These are phyloP conservation scores for Nomada lathburiana DNA, from an alignment of 2,888 invertebrate genomes.

Conservation along the genomic window DNA sequence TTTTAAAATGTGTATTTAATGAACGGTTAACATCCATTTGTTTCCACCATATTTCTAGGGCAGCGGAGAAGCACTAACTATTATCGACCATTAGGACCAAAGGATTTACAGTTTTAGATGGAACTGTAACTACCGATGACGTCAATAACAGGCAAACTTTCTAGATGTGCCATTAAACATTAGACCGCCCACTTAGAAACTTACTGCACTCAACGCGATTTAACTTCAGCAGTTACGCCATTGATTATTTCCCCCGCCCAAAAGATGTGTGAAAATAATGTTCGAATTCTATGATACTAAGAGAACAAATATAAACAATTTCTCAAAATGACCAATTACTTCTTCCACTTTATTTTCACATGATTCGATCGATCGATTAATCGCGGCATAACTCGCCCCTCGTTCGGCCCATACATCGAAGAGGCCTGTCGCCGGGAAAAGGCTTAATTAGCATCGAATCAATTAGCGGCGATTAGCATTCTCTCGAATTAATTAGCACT, in stretches of 20 bases:
- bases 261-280: neutral
- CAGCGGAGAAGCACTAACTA: neutral
- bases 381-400: neutral
- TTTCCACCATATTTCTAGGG: neutral
- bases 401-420: neutral
- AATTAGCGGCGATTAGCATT: constrained; percentile 59
- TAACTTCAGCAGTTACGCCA: neutral
- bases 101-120: neutral
- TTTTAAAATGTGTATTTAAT: neutral
- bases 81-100: neutral
- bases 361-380: neutral
- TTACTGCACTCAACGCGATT: neutral
- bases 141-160: constrained; percentile 12
- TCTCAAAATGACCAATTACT: too few species aligned
- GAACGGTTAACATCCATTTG: neutral
- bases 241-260: neutral
- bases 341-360: too few species aligned
- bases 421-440: constrained; percentile 31
- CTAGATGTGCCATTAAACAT: constrained; percentile 9
- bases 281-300: neutral
- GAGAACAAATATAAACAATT: too few species aligned
- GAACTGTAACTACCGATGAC: constrained; percentile 8
- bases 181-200: neutral
- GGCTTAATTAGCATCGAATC: constrained; percentile 58
- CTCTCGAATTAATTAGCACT: constrained; percentile 57